Percentiles rank a stretch among this genome's conserved stretches.
These are phyloP conservation scores for Hydroisotoma schaefferi DNA, from an alignment of 2,888 invertebrate genomes.

Conservation along the genomic window DNA sequence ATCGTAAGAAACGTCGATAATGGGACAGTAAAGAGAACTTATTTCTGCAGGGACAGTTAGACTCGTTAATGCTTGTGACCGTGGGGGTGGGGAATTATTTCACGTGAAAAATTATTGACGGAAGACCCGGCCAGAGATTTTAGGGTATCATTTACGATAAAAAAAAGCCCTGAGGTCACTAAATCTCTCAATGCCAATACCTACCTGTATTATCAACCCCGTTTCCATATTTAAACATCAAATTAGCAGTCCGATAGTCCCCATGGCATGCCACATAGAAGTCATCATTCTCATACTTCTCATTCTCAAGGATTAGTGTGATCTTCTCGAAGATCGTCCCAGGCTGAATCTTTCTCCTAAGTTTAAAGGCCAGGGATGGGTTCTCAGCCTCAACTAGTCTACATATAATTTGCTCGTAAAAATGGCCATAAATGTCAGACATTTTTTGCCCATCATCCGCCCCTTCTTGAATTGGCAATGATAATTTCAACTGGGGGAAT, in stretches of 20 bases:
- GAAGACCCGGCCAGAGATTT: no score
- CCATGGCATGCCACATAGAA: constrained; percentile 35
- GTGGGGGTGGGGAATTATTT: no score
- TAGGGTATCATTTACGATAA: no score
- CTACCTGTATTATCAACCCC: no score
- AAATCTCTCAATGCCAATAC: no score
- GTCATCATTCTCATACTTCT: constrained; percentile 34
- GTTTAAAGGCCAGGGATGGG: constrained; percentile 34
- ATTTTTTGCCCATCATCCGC: not conserved
- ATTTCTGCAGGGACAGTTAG: no score
- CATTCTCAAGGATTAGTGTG: constrained; percentile 25
- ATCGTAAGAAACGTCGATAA: no score
- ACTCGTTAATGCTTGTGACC: no score
- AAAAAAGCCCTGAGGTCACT: no score
- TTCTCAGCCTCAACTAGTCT: constrained; percentile 30
- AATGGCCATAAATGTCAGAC: constrained; percentile 16
- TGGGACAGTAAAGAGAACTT: not conserved
- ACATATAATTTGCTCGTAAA: constrained; percentile 21
- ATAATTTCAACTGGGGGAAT: constrained; percentile 24
- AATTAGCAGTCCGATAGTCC: constrained; percentile 12
- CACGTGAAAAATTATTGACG: no score
- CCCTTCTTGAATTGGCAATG: not conserved
- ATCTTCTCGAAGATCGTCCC: constrained; percentile 24
- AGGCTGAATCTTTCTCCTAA: constrained; percentile 22
- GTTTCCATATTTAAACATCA: constrained; percentile 32